phyloP scores from a whole-genome alignment of 2,888 invertebrate species.

The Adineta ricciae region DNA sequence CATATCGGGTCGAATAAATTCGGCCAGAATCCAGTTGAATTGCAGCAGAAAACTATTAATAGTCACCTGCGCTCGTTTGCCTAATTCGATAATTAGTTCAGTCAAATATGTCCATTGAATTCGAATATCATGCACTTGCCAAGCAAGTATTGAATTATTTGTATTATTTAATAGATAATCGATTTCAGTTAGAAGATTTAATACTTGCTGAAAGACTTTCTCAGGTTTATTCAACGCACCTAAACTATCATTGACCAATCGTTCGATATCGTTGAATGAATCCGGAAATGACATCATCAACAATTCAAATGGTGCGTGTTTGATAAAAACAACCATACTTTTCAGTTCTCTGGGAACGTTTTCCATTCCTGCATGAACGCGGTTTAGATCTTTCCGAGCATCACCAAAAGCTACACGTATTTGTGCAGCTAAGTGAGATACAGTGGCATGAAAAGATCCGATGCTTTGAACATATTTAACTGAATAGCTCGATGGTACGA shows the following conservation, averaged over 20 bases:
- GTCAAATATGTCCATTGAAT: background rate
- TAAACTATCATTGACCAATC: background rate
- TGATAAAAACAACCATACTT: background rate
- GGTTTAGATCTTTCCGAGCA: background rate
- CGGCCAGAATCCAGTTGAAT: background rate
- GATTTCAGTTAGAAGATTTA: background rate
- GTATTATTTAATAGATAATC: background rate
- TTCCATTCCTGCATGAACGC: background rate
- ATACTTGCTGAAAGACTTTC: background rate
- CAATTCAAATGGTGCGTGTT: background rate
- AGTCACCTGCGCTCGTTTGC: background rate
- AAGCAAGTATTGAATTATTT: background rate
- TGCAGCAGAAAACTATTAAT: background rate
- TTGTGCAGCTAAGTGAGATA: background rate
- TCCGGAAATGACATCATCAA: background rate
- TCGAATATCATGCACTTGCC: background rate
- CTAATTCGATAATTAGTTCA: background rate
- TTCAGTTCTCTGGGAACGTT: background rate
- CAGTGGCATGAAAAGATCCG: background rate
- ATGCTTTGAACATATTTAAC: background rate
- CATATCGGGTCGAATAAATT: background rate
- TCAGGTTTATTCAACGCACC: background rate
- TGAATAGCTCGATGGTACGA: background rate
- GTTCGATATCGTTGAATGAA: background rate
- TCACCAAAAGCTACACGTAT: background rate